Evolutionary conservation across 2,888 invertebrate genomes (phyloP), one percentile per base, ranked within the genome.

Genomic region (Hypomecis punctinalis): DNA sequence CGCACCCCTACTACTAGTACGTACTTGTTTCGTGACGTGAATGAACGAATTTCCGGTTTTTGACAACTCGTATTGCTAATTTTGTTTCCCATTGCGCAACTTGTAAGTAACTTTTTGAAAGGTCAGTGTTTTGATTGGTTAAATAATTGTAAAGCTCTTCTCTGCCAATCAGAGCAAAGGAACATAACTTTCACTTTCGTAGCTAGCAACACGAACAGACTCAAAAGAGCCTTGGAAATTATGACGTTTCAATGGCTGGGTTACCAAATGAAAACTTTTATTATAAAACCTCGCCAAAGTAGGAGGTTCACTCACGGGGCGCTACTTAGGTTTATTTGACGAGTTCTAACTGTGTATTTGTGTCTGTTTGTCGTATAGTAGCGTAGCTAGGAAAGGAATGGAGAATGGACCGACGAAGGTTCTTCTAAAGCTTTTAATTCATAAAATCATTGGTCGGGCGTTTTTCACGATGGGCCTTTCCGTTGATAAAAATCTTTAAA

Each of bases 141-240:
- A 43, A 43, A 0, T 0, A 0, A 4, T 2, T 4, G 7, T 5
- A 11, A 23, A n/a, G 23, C 5, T 5, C 1, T 6, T 0, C 1
- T 0, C 3, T 23, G 53, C 89, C 87, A 88, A 89, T 86, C 72
- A 67, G 2, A 35, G 33, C 35, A 2, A 3, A 62, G 66, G 35
- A 68, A 82, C 89, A 88, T 89, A 67, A 82, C 89, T 88, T 89
- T 89, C 86, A 87, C 86, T 87, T 84, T 77, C 73, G 64, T 63
- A 67, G 66, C 5, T 40, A 23, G 33, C 47, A 52, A 47, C 13
- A 35, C 42, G 47, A 63, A 58, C 36, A n/a, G 40, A 8, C 52
- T 43, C 6, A 43, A 11, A 40, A 40, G 9, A 40, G 40, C 40
- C 10, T 40, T 7, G 8, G 8, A 40, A 40, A 40, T 8, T 10